Evolutionary conservation across 2,113 vertebrate genomes (phyloP).

Genomic region (Natator depressus): DNA sequence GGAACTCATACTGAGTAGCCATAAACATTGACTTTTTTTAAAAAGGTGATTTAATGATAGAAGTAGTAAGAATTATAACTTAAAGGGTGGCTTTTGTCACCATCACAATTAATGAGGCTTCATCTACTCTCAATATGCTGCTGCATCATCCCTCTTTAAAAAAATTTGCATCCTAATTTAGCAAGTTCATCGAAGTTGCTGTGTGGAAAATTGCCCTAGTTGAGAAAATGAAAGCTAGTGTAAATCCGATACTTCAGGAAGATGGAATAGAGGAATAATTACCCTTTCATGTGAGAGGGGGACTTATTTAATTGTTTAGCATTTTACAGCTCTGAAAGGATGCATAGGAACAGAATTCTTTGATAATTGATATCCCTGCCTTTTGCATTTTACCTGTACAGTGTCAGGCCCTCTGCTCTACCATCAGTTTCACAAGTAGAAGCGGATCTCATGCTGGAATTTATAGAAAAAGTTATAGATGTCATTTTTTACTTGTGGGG

Average conservation of each 20-base stretch:
- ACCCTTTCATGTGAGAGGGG: background rate
- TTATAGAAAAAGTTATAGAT: background rate
- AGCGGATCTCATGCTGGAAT: constrained; percentile 21
- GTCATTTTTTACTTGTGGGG: background rate
- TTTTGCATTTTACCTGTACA: background rate
- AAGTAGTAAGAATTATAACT: background rate
- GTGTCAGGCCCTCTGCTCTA: background rate
- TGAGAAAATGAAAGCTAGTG: background rate
- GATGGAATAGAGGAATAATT: background rate
- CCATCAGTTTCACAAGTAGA: constrained; percentile 40
- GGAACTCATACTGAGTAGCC: background rate
- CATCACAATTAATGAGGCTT: background rate
- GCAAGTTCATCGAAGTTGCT: background rate
- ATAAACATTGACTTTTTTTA: background rate
- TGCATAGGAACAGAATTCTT: background rate
- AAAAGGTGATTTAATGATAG: background rate
- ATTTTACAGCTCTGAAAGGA: background rate
- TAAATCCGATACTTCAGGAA: background rate
- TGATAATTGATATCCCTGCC: background rate
- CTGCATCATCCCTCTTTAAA: background rate
- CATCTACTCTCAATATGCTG: background rate
- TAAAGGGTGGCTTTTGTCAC: background rate
- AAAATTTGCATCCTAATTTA: background rate
- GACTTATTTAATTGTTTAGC: background rate
- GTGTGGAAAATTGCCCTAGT: background rate